Evolutionary conservation across 2,888 invertebrate species (phyloP).

Genomic region (Monopis laevigella): DNA sequence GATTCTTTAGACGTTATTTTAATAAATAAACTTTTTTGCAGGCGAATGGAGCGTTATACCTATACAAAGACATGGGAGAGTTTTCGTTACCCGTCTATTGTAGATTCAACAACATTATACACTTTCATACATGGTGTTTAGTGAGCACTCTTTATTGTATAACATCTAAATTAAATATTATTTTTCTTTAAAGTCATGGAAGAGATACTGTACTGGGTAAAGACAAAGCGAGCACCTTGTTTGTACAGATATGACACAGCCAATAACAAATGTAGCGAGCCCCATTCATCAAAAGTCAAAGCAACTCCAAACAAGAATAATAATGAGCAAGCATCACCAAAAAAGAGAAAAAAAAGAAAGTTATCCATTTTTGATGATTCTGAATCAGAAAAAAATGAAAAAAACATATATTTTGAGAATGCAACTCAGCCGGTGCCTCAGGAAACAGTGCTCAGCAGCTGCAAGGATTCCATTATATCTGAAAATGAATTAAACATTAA

Average conservation of each 20-base stretch:
- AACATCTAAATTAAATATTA: no score
- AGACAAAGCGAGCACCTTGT: slow-evolving; percentile 55
- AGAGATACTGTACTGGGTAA: slow-evolving; percentile 57
- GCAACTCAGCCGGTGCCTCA: slow-evolving; percentile 29
- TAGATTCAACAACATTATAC: no score
- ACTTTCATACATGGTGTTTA: no score
- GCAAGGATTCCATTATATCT: slow-evolving; percentile 36
- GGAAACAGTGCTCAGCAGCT: slow-evolving; percentile 27
- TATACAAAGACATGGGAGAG: no score
- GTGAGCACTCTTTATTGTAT: no score
- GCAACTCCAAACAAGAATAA: background rate
- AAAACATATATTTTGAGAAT: slow-evolving; percentile 44
- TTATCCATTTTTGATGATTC: slow-evolving; percentile 40
- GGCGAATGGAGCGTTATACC: no score
- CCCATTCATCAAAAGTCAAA: slow-evolving; percentile 1
- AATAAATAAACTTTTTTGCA: no score
- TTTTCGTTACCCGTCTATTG: no score
- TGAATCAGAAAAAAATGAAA: slow-evolving; percentile 32
- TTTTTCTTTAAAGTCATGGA: no score
- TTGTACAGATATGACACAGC: slow-evolving; percentile 22
- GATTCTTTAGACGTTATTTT: no score
- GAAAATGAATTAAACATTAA: slow-evolving; percentile 50
- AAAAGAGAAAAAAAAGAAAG: slow-evolving; percentile 46
- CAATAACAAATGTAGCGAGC: background rate
- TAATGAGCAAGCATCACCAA: slow-evolving; percentile 24